These are phyloP conservation scores for Apodemia hepburni DNA, from an alignment of 2,888 invertebrate species.

Conservation along the genomic window DNA sequence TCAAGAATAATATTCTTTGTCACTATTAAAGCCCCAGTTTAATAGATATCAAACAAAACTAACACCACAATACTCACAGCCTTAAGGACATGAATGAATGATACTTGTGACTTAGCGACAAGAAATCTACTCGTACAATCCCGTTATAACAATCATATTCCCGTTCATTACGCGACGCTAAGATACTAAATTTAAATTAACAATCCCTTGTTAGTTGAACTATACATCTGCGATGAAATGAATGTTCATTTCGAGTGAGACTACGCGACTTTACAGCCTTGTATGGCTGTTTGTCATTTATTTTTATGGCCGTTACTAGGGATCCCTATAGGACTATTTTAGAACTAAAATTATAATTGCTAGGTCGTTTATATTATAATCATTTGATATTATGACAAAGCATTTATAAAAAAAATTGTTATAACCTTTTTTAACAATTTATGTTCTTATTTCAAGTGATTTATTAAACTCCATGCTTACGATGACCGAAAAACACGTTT, in stretches of 20 bases:
- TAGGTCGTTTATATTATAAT: too few species aligned
- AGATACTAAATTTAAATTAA: conserved; percentile 80
- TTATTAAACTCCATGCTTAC: too few species aligned
- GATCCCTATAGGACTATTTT: too few species aligned
- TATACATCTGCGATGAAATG: conserved; percentile 63
- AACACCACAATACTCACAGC: not conserved
- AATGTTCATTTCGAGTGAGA: conserved; percentile 60
- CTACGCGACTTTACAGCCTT: conserved; percentile 15
- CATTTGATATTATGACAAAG: too few species aligned
- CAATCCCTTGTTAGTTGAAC: conserved; percentile 75
- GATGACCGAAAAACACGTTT: too few species aligned
- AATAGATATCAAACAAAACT: not conserved
- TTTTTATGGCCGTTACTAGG: not conserved
- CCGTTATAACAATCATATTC: conserved; percentile 77
- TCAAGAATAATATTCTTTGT: too few species aligned
- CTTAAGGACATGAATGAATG: conserved; percentile 3
- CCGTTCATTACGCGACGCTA: conserved; percentile 72
- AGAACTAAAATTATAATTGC: too few species aligned
- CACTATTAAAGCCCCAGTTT: too few species aligned
- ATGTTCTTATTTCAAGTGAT: too few species aligned
- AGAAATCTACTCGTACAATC: conserved; percentile 43
- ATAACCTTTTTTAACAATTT: too few species aligned
- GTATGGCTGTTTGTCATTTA: not conserved
- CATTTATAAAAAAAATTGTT: too few species aligned
- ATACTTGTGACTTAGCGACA: conserved; percentile 5